phyloP scores from a whole-genome alignment of 2,113 vertebrate genomes.

The Ictalurus punctatus region DNA sequence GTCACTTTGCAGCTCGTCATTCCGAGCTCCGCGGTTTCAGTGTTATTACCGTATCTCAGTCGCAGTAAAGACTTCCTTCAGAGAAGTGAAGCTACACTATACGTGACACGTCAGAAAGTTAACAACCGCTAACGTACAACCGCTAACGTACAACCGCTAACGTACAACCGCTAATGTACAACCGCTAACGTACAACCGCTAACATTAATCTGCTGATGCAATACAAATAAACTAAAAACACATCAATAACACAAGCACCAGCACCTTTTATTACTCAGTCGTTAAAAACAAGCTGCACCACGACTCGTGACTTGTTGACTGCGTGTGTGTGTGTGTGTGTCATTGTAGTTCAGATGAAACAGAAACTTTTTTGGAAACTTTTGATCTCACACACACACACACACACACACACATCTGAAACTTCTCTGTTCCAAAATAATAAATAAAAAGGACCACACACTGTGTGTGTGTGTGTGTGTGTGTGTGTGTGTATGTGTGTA shows the following conservation, averaged over 20 bases:
- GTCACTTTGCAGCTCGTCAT: too few relatives aligned
- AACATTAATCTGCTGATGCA: too few relatives aligned
- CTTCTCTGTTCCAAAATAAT: neutral
- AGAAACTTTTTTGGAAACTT: neutral
- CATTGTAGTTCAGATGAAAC: neutral
- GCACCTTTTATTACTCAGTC: neutral
- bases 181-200: too few relatives aligned
- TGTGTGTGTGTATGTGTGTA: constrained; percentile 15
- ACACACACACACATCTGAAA: neutral
- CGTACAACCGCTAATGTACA: too few relatives aligned
- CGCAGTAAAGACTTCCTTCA: too few relatives aligned
- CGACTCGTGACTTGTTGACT: neutral
- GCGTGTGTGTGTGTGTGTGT: neutral
- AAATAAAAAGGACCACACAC: neutral
- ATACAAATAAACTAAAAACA: too few relatives aligned
- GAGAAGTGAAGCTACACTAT: too few relatives aligned
- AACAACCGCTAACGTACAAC: too few relatives aligned
- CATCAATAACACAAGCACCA: neutral
- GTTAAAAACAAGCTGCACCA: neutral
- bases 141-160: too few relatives aligned
- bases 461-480: neutral
- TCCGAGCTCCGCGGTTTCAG: too few relatives aligned
- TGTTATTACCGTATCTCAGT: too few relatives aligned
- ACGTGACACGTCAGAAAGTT: too few relatives aligned
- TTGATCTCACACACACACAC: neutral